Percentiles rank a stretch among this genome's conserved stretches.
phyloP scores from a whole-genome alignment of 2,888 invertebrate species.

The Poecilus cupreus region DNA sequence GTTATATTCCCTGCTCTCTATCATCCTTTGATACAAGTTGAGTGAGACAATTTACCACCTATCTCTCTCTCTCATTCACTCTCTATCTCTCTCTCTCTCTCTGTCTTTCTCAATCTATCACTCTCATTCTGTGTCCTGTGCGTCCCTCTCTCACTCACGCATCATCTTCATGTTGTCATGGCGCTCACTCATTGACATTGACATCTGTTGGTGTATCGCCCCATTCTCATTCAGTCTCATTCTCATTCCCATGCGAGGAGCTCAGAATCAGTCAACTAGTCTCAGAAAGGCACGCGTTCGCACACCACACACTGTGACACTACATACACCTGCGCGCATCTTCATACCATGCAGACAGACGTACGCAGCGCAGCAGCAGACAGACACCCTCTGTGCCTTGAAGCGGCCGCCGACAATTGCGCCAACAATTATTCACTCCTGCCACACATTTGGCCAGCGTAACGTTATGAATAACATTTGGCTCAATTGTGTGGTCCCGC shows the following conservation, averaged over 20 bases:
- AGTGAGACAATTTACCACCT: conserved; percentile 65
- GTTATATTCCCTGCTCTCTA: conserved; percentile 50
- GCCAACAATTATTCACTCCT: too few species aligned
- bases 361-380: conserved; percentile 53
- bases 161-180: conserved; percentile 34
- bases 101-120: conserved; percentile 46
- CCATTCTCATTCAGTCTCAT: neutral
- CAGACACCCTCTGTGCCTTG: conserved; percentile 43
- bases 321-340: conserved; percentile 47
- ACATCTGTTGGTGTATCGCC: neutral
- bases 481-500: neutral
- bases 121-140: conserved; percentile 51
- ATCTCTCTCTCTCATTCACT: conserved; percentile 50
- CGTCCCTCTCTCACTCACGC: conserved; percentile 45
- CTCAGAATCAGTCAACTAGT: conserved; percentile 25
- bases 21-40: conserved; percentile 52
- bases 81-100: conserved; percentile 51
- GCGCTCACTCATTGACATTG: neutral
- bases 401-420: too few species aligned
- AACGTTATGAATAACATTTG: too few species aligned
- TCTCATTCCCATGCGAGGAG: neutral
- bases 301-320: conserved; percentile 8
- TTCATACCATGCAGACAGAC: conserved; percentile 50
- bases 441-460: too few species aligned
- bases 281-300: too few species aligned